These are phyloP conservation scores for Hecatera dysodea DNA, from an alignment of 2,888 invertebrate genomes.

Conservation along the genomic window DNA sequence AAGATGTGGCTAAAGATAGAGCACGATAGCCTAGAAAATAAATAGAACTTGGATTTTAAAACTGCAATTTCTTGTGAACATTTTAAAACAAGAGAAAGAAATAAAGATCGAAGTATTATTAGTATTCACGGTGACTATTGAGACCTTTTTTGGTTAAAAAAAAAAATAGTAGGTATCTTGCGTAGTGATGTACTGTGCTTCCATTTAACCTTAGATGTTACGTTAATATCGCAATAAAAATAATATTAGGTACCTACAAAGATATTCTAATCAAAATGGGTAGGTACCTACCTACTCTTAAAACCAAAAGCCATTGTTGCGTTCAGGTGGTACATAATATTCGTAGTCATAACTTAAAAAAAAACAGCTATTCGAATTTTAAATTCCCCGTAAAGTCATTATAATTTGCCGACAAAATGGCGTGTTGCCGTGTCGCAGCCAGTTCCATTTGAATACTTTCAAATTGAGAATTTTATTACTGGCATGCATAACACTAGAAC, in stretches of 20 bases:
- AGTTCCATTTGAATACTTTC: constrained; percentile 58
- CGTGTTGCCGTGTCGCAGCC: constrained; percentile 31
- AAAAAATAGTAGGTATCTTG: too few species aligned
- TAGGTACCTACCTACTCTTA: too few species aligned
- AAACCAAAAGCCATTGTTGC: too few species aligned
- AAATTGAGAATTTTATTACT: constrained; percentile 58
- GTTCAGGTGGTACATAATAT: too few species aligned
- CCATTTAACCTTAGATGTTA: too few species aligned
- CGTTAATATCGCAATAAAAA: too few species aligned
- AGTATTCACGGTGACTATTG: too few species aligned
- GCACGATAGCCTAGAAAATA: constrained; percentile 25
- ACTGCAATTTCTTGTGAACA: background rate
- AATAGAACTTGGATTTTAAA: constrained; percentile 29
- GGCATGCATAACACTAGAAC: constrained; percentile 43
- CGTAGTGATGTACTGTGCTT: too few species aligned
- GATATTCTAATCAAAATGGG: too few species aligned
- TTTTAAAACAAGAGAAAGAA: background rate
- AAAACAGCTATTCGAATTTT: constrained; percentile 1
- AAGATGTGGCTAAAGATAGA: constrained; percentile 44
- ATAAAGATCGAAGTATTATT: too few species aligned
- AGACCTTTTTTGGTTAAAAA: too few species aligned
- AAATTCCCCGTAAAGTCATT: constrained; percentile 9
- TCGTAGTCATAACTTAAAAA: background rate
- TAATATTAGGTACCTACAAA: too few species aligned
- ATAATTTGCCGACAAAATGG: constrained; percentile 34